phyloP scores from a whole-genome alignment of 1,140 invertebrate genomes.

The Cyrtorhinus lividipennis region DNA sequence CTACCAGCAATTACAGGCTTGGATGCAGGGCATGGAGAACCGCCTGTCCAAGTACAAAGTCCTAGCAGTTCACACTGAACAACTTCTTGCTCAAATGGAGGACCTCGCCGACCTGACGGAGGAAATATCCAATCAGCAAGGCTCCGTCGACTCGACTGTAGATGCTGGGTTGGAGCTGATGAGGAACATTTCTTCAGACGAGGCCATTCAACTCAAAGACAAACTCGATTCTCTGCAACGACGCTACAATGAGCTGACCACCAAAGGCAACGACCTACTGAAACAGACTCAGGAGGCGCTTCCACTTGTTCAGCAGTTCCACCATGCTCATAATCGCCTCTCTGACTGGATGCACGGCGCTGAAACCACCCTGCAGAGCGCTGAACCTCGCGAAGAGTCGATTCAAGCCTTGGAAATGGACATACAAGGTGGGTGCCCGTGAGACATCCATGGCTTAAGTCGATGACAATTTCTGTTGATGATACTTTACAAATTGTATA shows the following conservation, averaged over 20 bases:
- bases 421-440: slow-evolving; percentile 37
- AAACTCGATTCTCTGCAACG: slow-evolving; percentile 81
- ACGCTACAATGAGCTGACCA: slow-evolving; percentile 75
- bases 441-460: too few relatives aligned
- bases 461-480: too few relatives aligned
- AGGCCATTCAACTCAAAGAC: slow-evolving; percentile 83
- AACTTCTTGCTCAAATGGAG: slow-evolving; percentile 80
- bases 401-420: slow-evolving; percentile 71
- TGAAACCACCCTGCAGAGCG: slow-evolving; percentile 67
- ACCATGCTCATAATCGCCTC: slow-evolving; percentile 70
- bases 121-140: slow-evolving; percentile 74
- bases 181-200: slow-evolving; percentile 86
- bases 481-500: too few relatives aligned
- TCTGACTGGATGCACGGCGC: slow-evolving; percentile 90
- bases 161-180: slow-evolving; percentile 80
- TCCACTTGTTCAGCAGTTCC: slow-evolving; percentile 85
- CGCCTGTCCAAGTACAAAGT: slow-evolving; percentile 62
- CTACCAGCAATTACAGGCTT: slow-evolving; percentile 79
- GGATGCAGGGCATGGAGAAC: slow-evolving; percentile 86
- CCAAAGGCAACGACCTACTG: slow-evolving; percentile 67
- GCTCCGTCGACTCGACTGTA: slow-evolving; percentile 75
- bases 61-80: slow-evolving; percentile 77
- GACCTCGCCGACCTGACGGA: slow-evolving; percentile 76
- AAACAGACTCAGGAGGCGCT: slow-evolving; percentile 76
- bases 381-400: slow-evolving; percentile 70